Evolutionary conservation across 2,113 vertebrate species (phyloP).

Genomic region (Cheilinus undulatus): DNA sequence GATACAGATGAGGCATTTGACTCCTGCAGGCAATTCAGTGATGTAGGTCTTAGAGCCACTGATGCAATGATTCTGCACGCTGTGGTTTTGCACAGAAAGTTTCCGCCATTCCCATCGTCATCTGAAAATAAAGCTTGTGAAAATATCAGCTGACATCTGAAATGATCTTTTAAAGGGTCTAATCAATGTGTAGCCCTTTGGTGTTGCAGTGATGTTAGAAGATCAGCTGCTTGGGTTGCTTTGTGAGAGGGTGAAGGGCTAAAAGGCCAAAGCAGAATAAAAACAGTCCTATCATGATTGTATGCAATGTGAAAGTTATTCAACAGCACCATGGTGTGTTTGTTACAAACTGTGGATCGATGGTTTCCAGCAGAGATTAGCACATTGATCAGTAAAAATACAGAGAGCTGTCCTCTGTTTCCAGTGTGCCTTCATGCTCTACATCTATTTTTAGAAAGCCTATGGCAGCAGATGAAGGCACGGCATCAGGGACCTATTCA

Average conservation of each 20-base stretch:
- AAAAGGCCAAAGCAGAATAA: conserved; percentile 30
- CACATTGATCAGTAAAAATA: conserved; percentile 76
- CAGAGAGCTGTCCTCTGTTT: conserved; percentile 70
- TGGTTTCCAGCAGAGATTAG: conserved; percentile 78
- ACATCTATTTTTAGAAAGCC: conserved; percentile 78
- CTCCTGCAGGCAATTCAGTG: conserved; percentile 50
- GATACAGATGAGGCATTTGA: conserved; percentile 50
- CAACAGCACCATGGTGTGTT: conserved; percentile 63
- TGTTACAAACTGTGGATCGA: conserved; percentile 72
- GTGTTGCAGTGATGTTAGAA: conserved; percentile 15
- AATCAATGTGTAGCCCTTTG: conserved; percentile 42
- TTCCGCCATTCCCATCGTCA: conserved; percentile 13
- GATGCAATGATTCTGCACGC: conserved; percentile 41
- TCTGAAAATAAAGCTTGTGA: conserved; percentile 18
- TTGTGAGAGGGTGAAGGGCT: conserved; percentile 12
- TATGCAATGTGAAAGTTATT: conserved; percentile 51
- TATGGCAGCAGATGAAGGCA: conserved; percentile 72
- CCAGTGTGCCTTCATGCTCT: conserved; percentile 68
- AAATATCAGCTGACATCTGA: conserved; percentile 41
- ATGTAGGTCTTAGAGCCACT: conserved; percentile 38
- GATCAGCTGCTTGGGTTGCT: conserved; percentile 37
- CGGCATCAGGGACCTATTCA: conserved; percentile 72
- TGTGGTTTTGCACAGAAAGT: conserved; percentile 29
- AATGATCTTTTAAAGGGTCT: conserved; percentile 19
- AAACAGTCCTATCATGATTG: conserved; percentile 35